Percentiles rank a stretch among this genome's conserved stretches.
Evolutionary conservation across 2,888 invertebrate genomes (phyloP).

Genomic region (Euphydryas editha): DNA sequence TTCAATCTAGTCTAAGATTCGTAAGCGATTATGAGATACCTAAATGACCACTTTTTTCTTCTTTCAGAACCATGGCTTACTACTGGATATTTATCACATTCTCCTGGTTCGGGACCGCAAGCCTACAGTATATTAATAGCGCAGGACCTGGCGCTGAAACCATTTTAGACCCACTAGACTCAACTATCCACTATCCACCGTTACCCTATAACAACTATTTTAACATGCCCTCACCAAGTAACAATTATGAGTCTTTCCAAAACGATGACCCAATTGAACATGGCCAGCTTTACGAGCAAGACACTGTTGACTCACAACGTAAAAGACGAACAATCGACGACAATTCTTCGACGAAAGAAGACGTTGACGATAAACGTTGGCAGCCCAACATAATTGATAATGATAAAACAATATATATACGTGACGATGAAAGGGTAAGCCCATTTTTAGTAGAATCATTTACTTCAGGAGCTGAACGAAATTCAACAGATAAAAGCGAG

Average conservation of each 20-base stretch:
- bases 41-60: not conserved
- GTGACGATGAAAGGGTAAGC: conserved; percentile 49
- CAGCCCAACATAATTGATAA: conserved; percentile 57
- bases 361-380: conserved; percentile 52
- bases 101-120: conserved; percentile 68
- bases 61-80: conserved; percentile 72
- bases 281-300: conserved; percentile 48
- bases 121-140: conserved; percentile 70
- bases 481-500: conserved; percentile 49
- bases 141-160: conserved; percentile 54
- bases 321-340: conserved; percentile 46
- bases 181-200: conserved; percentile 52
- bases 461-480: conserved; percentile 48
- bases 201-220: conserved; percentile 59
- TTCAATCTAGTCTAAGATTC: not conserved
- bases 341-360: conserved; percentile 38
- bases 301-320: conserved; percentile 46
- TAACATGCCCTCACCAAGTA: conserved; percentile 50
- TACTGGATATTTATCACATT: conserved; percentile 69
- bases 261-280: conserved; percentile 45
- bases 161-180: conserved; percentile 53
- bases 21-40: too few relatives aligned
- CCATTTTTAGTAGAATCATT: conserved; percentile 50
- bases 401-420: conserved; percentile 56
- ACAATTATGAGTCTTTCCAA: conserved; percentile 48